Base-by-base conservation (phyloP, 2,888 invertebrate genomes). In the Nephrotoma guestfalica region DNA sequence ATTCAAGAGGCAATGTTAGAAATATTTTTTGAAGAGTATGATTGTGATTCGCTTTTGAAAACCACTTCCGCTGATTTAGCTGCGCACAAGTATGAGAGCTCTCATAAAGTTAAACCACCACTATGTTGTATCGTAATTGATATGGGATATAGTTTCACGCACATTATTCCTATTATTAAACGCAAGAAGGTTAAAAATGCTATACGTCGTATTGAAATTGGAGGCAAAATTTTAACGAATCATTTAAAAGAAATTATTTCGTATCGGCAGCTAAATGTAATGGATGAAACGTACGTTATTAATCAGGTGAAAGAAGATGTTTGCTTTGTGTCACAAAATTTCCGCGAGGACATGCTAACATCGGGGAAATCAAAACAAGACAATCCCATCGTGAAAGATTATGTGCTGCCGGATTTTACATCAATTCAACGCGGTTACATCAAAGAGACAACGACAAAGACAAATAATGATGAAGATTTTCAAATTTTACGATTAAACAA, bases 281-380 rank as follows among this genome's bases (percentile, higher is more conserved):
- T 99, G 97, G 99, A 99, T 90, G 99, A 99, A 91, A 98, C 98
- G 0, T 98, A 97, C 92, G 98, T 99, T 0, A 97, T 99, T 85
- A 99, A 99, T 92, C 99, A 99, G 92, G 96, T 96, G 0, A 99
- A 99, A 91, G 99, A 99, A 92, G 99, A 99, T 90, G 95, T 96
- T 0, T 99, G 99, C 90, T 99, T 95, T 92, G 97, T 99, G 0
- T 96, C 98, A 0, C 93, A 94, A 88, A 93, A 99, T 90, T 97
- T 98, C 89, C 94, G 94, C 89, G 92, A 92, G 30, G 98, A 98
- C 89, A 95, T 98, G 94, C 93, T 93, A 87, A 93, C 93, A 85
- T 94, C 96, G 18, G 93, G 92, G 88, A 91, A 91, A 87, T 92
- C 93, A 90, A 93, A 93, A 18, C 91, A 93, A 45, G 93, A 93